Percentiles rank a stretch among this genome's conserved stretches.
phyloP scores from a whole-genome alignment of 2,113 vertebrate genomes.

The Gulo gulo region DNA sequence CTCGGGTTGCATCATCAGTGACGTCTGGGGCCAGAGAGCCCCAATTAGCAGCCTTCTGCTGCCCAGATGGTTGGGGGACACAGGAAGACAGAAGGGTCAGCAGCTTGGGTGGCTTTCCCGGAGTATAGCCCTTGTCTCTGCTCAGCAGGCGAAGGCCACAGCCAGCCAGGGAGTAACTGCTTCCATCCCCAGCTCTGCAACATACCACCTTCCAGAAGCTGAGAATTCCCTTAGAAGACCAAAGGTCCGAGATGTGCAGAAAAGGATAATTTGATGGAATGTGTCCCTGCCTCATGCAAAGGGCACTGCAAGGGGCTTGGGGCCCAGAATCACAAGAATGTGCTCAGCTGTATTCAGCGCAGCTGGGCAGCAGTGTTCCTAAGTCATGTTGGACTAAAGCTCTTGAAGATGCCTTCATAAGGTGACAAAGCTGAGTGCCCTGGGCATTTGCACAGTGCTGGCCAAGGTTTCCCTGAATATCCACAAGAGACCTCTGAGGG shows the following conservation, averaged over 20 bases:
- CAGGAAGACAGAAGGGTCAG: neutral
- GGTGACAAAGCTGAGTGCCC: accelerated
- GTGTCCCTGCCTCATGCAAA: neutral
- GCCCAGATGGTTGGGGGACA: slow-evolving; percentile 42
- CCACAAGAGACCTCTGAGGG: neutral
- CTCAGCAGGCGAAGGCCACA: neutral
- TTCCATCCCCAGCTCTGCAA: neutral
- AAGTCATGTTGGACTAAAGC: too few relatives aligned
- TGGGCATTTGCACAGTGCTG: neutral
- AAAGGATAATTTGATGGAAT: neutral
- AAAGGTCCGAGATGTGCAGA: neutral
- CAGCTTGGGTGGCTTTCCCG: slow-evolving; percentile 38
- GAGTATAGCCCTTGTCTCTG: neutral
- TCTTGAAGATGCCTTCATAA: neutral
- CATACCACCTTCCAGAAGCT: neutral
- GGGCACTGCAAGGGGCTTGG: neutral
- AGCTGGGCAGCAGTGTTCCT: neutral
- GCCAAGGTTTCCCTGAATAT: accelerated
- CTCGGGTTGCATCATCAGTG: neutral
- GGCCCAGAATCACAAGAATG: neutral
- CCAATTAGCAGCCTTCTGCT: slow-evolving; percentile 44
- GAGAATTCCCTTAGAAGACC: neutral
- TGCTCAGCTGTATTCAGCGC: neutral
- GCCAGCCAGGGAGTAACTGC: too few relatives aligned
- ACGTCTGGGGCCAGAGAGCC: neutral